These are phyloP conservation scores for Zhuqinia jingwanae DNA, from an alignment of 2,888 invertebrate genomes.

Conservation along the genomic window DNA sequence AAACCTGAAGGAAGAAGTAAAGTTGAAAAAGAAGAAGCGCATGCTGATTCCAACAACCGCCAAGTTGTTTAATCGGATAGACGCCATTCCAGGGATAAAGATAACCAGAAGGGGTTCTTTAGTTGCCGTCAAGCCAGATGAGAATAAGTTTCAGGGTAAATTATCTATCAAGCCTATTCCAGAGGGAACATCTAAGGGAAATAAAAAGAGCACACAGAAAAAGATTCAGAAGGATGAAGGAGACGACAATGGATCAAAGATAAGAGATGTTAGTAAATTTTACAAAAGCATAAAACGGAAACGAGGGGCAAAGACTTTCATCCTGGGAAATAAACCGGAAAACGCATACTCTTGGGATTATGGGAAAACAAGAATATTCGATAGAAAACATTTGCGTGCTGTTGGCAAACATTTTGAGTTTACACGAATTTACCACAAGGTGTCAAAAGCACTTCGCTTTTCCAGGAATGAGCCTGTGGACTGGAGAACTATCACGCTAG, in stretches of 20 bases:
- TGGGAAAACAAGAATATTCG: conserved; percentile 38
- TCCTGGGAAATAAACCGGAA: background rate
- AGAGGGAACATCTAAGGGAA: background rate
- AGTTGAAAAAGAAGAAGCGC: conserved; percentile 29
- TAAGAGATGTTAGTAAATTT: background rate
- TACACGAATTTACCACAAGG: conserved; percentile 52
- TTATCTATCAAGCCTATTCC: background rate
- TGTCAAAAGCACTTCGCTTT: conserved; percentile 46
- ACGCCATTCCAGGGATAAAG: background rate
- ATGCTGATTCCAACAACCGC: conserved; percentile 21
- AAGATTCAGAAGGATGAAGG: background rate
- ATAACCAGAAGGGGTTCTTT: background rate
- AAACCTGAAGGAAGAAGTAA: background rate
- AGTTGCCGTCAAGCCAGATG: background rate
- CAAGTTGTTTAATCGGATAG: background rate
- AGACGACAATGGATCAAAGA: background rate
- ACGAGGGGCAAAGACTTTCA: background rate
- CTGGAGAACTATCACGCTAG: conserved; percentile 64
- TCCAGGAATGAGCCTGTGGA: conserved; percentile 52
- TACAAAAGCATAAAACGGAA: background rate
- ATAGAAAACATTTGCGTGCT: conserved; percentile 7
- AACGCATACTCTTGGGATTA: conserved; percentile 52
- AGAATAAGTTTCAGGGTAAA: conserved; percentile 7
- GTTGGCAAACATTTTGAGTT: conserved; percentile 53
- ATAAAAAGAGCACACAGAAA: background rate